Conservation (phyloP, 2,888 invertebrate species). For the Shargacucullia verbasci region DNA sequence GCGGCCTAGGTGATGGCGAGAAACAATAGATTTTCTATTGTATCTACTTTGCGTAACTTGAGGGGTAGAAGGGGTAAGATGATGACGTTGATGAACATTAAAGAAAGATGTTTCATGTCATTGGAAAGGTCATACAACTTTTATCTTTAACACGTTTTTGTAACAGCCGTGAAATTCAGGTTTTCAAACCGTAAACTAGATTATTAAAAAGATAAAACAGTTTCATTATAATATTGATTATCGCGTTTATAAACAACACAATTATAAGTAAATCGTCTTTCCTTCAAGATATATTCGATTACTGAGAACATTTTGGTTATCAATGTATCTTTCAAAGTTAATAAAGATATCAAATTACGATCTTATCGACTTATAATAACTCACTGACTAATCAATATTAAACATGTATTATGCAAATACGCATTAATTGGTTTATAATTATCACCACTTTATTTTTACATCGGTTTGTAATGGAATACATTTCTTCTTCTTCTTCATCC, state of each 20-base stretch:
- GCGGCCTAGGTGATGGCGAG: no score
- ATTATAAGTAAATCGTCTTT: conserved; percentile 51
- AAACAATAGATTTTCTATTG: no score
- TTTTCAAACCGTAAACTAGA: conserved; percentile 25
- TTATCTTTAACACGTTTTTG: conserved; percentile 9
- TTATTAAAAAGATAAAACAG: conserved; percentile 35
- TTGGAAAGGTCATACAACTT: conserved; percentile 23
- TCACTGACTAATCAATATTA: conserved; percentile 33
- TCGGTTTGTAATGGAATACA: no score
- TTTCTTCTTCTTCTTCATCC: no score
- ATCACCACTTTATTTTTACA: no score
- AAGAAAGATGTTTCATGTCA: not conserved
- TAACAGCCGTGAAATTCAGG: conserved; percentile 7
- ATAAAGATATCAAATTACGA: conserved; percentile 34
- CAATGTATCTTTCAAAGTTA: conserved; percentile 46
- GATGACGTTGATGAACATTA: no score
- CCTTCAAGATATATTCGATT: conserved; percentile 44
- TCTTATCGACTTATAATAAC: conserved; percentile 43
- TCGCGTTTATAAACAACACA: conserved; percentile 43
- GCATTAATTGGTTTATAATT: conserved; percentile 6
- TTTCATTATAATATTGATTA: conserved; percentile 44
- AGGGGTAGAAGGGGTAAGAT: no score
- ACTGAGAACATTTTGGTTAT: conserved; percentile 44
- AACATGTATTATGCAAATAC: conserved; percentile 8
- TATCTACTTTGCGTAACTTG: no score